These are phyloP conservation scores for Mus pahari DNA, from an alignment of 2,113 vertebrate species.

Conservation along the genomic window DNA sequence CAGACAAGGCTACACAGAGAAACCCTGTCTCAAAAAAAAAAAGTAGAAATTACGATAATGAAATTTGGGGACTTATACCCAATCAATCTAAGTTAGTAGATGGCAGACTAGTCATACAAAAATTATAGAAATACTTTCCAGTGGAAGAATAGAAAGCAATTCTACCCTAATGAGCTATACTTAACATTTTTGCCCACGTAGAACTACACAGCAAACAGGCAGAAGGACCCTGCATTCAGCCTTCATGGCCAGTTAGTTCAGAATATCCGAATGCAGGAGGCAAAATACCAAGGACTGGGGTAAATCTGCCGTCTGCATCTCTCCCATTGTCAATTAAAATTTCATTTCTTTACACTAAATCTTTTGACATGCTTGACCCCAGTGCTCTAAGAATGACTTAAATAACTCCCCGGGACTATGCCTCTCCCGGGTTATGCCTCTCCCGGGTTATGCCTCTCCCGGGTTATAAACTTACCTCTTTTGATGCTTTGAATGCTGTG, in stretches of 20 bases:
- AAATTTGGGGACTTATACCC: neutral
- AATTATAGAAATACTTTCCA: neutral
- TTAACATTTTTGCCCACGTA: neutral
- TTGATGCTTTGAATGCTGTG: constrained; percentile 3
- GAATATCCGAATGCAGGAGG: neutral
- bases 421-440: neutral
- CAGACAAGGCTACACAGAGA: no score
- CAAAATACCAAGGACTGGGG: neutral
- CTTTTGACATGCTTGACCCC: neutral
- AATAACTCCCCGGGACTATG: neutral
- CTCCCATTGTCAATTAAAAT: neutral
- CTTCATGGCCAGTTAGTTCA: constrained; percentile 7
- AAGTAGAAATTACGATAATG: constrained; percentile 5
- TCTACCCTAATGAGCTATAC: neutral
- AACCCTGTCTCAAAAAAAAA: no score
- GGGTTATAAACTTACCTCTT: neutral
- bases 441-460: neutral
- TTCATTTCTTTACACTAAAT: constrained; percentile 14
- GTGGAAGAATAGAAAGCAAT: constrained; percentile 10
- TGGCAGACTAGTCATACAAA: constrained; percentile 18
- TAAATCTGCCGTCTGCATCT: neutral
- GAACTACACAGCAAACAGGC: neutral
- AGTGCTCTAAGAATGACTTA: neutral
- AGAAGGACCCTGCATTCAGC: neutral
- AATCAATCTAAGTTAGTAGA: neutral